These are phyloP conservation scores for Somateria mollissima DNA, from an alignment of 2,797 vertebrate species.

Conservation along the genomic window DNA sequence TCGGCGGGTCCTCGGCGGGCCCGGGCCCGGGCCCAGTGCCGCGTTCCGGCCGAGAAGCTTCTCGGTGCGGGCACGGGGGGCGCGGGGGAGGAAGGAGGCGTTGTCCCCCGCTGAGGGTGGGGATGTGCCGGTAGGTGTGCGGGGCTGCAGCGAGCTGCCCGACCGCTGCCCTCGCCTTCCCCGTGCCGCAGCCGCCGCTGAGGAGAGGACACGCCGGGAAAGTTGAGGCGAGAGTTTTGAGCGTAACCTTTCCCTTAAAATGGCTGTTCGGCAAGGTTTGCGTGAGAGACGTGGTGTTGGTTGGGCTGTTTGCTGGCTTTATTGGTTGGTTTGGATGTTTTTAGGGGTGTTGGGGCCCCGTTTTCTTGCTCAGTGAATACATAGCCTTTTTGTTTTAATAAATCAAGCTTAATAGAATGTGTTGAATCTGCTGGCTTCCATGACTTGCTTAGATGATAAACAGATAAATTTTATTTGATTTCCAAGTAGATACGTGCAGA, in stretches of 20 bases:
- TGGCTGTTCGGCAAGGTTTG: not conserved
- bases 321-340: too few species aligned
- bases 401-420: not conserved
- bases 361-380: accelerated
- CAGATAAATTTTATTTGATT: not conserved
- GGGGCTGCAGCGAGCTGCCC: too few species aligned
- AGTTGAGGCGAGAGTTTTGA: too few species aligned
- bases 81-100: too few species aligned
- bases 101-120: too few species aligned
- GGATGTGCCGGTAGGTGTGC: accelerated
- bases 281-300: not conserved
- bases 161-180: accelerated
- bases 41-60: too few species aligned
- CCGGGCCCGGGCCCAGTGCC: not conserved
- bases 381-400: not conserved
- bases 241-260: not conserved
- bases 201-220: too few species aligned
- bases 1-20: not conserved
- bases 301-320: not conserved
- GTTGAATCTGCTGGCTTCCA: too few species aligned
- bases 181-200: too few species aligned
- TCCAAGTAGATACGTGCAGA: not conserved
- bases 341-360: not conserved
- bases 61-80: too few species aligned
- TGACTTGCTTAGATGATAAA: not conserved